phyloP scores from a whole-genome alignment of 1,140 invertebrate genomes.

The Penaeus indicus region DNA sequence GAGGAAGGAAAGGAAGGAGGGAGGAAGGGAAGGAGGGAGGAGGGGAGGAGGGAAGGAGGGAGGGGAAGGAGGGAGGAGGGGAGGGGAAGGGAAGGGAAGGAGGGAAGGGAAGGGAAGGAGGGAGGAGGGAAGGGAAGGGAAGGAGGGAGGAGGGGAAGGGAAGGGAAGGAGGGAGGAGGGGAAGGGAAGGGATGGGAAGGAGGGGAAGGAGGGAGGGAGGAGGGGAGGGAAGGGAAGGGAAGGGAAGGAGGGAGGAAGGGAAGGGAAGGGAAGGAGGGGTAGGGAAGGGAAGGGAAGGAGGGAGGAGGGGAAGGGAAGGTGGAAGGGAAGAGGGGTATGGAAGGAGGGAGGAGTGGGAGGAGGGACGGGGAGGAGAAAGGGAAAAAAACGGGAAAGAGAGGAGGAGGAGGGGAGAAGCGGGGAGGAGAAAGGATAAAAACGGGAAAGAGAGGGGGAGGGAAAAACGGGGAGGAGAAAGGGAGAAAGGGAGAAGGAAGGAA shows the following conservation, averaged over 20 bases:
- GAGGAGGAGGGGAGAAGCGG: background rate
- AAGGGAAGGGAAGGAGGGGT: too few relatives aligned
- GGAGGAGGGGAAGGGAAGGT: too few relatives aligned
- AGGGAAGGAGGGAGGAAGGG: background rate
- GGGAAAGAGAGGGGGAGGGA: background rate
- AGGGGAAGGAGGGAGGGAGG: background rate
- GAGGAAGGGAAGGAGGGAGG: background rate
- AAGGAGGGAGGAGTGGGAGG: background rate
- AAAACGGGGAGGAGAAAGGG: background rate
- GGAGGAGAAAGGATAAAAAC: background rate
- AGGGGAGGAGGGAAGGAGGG: background rate
- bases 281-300: too few relatives aligned
- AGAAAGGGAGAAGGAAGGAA: too few relatives aligned
- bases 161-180: background rate
- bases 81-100: background rate
- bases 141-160: background rate
- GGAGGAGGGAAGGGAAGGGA: background rate
- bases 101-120: background rate
- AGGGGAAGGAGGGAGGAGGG: background rate
- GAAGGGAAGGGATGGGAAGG: background rate
- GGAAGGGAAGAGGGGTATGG: background rate
- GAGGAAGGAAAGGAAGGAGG: background rate
- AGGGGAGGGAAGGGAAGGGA: background rate
- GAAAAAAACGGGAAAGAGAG: background rate
- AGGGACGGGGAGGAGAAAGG: background rate